A percentile compares a stretch with the other conserved stretches of the same genome.
These are phyloP conservation scores for Crenichthys baileyi DNA, from an alignment of 2,797 vertebrate species.

Conservation along the genomic window DNA sequence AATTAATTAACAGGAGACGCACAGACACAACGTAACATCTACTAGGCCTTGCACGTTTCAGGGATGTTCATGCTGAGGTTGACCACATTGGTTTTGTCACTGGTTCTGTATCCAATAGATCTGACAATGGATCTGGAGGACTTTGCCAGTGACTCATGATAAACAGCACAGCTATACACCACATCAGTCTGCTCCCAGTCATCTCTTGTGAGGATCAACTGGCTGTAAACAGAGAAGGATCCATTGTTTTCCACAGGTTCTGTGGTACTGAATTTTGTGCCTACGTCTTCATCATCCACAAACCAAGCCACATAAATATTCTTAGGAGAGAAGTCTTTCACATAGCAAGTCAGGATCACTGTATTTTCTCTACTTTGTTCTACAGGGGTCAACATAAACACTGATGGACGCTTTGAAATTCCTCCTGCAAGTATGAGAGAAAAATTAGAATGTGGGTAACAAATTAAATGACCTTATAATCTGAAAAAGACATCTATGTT, in stretches of 20 bases:
- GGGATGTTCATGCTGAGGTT: slow-evolving; percentile 72
- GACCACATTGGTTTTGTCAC: slow-evolving; percentile 66
- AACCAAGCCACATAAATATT: slow-evolving; percentile 79
- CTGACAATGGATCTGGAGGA: slow-evolving; percentile 56
- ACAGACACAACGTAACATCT: slow-evolving; percentile 58
- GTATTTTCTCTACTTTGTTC: slow-evolving; percentile 9
- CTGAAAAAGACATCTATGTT: not conserved
- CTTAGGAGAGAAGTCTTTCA: slow-evolving; percentile 76
- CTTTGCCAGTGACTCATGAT: slow-evolving; percentile 73
- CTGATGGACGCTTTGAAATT: slow-evolving; percentile 27
- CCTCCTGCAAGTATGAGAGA: slow-evolving; percentile 69
- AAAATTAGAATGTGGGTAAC: slow-evolving; percentile 42
- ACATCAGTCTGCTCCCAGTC: slow-evolving; percentile 34
- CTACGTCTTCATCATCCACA: slow-evolving; percentile 56
- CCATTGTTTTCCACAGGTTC: slow-evolving; percentile 38
- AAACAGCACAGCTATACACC: slow-evolving; percentile 69
- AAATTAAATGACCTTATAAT: not conserved
- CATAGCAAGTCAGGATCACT: slow-evolving; percentile 79
- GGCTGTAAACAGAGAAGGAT: slow-evolving; percentile 75
- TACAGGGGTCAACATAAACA: slow-evolving; percentile 74
- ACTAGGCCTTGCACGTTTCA: slow-evolving; percentile 62
- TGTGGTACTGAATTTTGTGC: slow-evolving; percentile 51
- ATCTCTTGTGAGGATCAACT: slow-evolving; percentile 22
- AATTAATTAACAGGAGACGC: slow-evolving; percentile 43
- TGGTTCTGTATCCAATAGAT: slow-evolving; percentile 43